Base-by-base conservation (phyloP, 2,888 invertebrate species). In the Sesia apiformis region DNA sequence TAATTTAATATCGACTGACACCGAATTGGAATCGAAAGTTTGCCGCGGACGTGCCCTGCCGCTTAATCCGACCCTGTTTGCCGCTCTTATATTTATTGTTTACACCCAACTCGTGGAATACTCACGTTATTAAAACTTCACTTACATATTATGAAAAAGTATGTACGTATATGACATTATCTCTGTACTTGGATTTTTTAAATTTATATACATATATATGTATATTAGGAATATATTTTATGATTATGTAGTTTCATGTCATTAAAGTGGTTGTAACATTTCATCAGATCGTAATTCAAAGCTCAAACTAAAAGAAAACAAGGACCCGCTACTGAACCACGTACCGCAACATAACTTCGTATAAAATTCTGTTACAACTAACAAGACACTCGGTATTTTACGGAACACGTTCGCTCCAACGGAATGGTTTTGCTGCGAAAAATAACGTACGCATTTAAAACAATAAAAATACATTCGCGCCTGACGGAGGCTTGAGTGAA, bases 1-100 rank as follows among this genome's bases (percentile, higher is more conserved):
- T 88, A 88, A 89, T 88, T 89, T 88, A 88, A 88, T 88, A 88
- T 86, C 79, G 84, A 81, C 85, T 84, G 86, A 88, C 88, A 88
- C 78, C 84, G 83, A 85, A 88, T 84, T 84, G 81, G 84, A 87
- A 89, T 87, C 81, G 86, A 87, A 88, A 84, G 84, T 86, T 85
- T 76, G 70, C 74, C 69, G 73, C 73, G 73, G 74, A 86, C 86
- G 87, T 88, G 87, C 75, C 67, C 75, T 72, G 87, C 70, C 70
- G 70, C 72, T 78, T 84, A 84, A 88, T 84, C 76, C 72, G 66
- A 63, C 64, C 61, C 67, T 71, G 69, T 74, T 71, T 72, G 72
- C 70, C 68, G 72, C 60, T 75, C 77, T 76, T 79, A 81, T 81
- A 84, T 81, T 78, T 81, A 82, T 77, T 68, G 70, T 66, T 60